These are phyloP conservation scores for Pseudococcus longispinus DNA, from an alignment of 2,888 invertebrate species.

Conservation along the genomic window DNA sequence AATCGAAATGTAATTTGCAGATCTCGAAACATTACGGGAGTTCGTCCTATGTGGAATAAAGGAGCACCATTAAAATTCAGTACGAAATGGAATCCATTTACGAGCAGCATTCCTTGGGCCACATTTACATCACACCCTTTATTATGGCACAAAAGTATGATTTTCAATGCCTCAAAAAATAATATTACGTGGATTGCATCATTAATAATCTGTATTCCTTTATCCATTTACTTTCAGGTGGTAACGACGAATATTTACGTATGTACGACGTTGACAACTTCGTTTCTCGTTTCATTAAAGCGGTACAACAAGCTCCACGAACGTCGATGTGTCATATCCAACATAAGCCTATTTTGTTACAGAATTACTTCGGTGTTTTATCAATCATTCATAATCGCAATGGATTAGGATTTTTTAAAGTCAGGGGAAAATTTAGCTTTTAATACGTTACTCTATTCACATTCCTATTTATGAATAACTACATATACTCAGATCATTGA, in stretches of 20 bases:
- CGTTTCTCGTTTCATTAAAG: slow-evolving; percentile 67
- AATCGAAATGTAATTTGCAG: slow-evolving; percentile 63
- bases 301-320: slow-evolving; percentile 64
- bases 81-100: slow-evolving; percentile 87
- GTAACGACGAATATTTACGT: slow-evolving; percentile 61
- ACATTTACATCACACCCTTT: slow-evolving; percentile 84
- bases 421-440: slow-evolving; percentile 84
- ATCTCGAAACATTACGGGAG: slow-evolving; percentile 75
- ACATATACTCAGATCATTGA: neutral
- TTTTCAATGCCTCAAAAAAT: neutral
- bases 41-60: slow-evolving; percentile 80
- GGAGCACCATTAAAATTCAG: slow-evolving; percentile 73
- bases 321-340: slow-evolving; percentile 67
- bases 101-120: slow-evolving; percentile 77
- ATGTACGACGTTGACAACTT: slow-evolving; percentile 71
- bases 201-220: neutral
- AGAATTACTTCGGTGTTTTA: slow-evolving; percentile 80
- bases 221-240: neutral
- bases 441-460: slow-evolving; percentile 63
- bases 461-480: neutral
- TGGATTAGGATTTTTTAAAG: slow-evolving; percentile 84
- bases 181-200: no score
- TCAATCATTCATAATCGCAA: slow-evolving; percentile 84
- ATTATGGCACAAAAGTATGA: slow-evolving; percentile 74
- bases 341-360: slow-evolving; percentile 76